phyloP scores from a whole-genome alignment of 2,888 invertebrate genomes.

The Acronicta aceris region DNA sequence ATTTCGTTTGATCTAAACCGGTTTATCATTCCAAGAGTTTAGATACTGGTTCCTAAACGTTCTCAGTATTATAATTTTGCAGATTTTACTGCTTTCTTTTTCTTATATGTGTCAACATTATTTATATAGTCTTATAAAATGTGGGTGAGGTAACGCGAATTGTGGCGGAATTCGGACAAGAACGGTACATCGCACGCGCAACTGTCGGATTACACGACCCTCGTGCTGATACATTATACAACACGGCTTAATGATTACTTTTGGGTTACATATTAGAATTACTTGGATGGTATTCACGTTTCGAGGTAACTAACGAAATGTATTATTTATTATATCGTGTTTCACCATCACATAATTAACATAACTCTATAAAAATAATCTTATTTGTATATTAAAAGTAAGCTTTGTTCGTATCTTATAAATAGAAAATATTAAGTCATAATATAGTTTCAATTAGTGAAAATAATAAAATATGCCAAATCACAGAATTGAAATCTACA shows the following conservation, averaged over 20 bases:
- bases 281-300: slow-evolving; percentile 42
- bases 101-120: slow-evolving; percentile 56
- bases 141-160: slow-evolving; percentile 83
- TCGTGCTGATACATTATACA: slow-evolving; percentile 58
- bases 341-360: background rate
- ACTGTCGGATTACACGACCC: slow-evolving; percentile 35
- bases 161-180: slow-evolving; percentile 77
- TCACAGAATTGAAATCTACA: too few relatives aligned
- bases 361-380: too few relatives aligned
- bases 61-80: slow-evolving; percentile 35
- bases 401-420: too few relatives aligned
- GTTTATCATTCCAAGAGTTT: slow-evolving; percentile 32
- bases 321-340: slow-evolving; percentile 4
- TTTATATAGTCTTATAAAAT: slow-evolving; percentile 68
- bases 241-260: slow-evolving; percentile 44
- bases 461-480: too few relatives aligned
- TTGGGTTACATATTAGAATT: slow-evolving; percentile 30
- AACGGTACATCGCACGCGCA: slow-evolving; percentile 74
- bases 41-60: slow-evolving; percentile 35
- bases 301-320: slow-evolving; percentile 19
- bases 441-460: too few relatives aligned
- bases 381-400: too few relatives aligned
- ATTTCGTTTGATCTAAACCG: slow-evolving; percentile 30
- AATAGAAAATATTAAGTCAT: too few relatives aligned
- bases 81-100: slow-evolving; percentile 48